phyloP scores from a whole-genome alignment of 2,113 vertebrate species.

The Microtus oregoni region DNA sequence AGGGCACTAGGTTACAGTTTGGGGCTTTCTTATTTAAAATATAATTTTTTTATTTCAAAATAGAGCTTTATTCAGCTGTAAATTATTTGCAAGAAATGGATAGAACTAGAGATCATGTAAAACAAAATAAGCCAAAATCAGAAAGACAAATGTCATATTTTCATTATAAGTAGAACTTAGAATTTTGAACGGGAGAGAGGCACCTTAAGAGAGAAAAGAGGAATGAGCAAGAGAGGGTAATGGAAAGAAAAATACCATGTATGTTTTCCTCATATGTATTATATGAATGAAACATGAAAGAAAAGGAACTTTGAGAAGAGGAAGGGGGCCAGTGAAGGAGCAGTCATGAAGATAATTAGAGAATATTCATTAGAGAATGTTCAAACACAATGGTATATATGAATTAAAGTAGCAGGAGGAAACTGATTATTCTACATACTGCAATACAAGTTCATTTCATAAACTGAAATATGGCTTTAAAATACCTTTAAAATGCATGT shows the following conservation, averaged over 20 bases:
- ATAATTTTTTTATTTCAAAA: background rate
- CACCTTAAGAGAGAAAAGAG: background rate
- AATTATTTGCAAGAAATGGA: background rate
- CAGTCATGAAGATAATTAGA: no score
- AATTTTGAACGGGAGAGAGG: background rate
- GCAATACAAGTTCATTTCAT: background rate
- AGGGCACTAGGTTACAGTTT: background rate
- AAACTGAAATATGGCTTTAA: background rate
- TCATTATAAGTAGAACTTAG: background rate
- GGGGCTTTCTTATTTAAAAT: background rate
- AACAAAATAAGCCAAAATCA: background rate
- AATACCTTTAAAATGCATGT: background rate
- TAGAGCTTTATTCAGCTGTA: background rate
- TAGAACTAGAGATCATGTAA: background rate
- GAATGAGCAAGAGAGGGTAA: background rate
- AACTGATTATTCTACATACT: background rate
- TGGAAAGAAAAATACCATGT: background rate
- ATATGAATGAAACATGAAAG: background rate
- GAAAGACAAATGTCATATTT: background rate
- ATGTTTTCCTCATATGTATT: background rate
- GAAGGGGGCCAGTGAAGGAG: background rate
- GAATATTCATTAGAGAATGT: no score
- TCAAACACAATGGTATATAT: background rate
- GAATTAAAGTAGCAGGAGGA: background rate
- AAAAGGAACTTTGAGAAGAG: background rate